Evolutionary conservation across 1,140 invertebrate species (phyloP), one percentile per base, ranked within the genome.

Genomic region (Anastrepha obliqua): DNA sequence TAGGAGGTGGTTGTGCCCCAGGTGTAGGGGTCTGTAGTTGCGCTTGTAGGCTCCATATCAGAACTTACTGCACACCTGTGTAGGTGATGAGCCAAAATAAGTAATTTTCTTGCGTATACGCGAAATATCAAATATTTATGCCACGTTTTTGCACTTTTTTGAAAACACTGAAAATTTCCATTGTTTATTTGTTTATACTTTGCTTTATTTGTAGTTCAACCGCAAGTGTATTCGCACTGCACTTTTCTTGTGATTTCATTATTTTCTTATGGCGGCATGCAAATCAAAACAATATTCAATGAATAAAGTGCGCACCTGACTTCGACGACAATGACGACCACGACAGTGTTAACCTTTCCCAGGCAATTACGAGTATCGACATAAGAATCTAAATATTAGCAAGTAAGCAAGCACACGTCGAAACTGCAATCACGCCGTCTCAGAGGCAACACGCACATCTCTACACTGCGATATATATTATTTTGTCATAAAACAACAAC

Each of bases 1-100:
- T 90, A 81, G 7, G 91, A 44, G 39, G 78, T 90, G 1, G 90
- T 58, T 17, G 88, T 85, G 0, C 85, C 88, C 13, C 91, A 15
- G 2, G 90, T 90, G 7, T 89, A 88, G 2, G 92, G 29, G 0
- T 89, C 87, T 15, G 0, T 1, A 3, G 44, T 42, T 1, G 15
- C 3, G 2, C 17, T 15, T 47, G 67, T 42, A 15, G 67, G 15
- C 39, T 39, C 67, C 67, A 74, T 74, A 9, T 4, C 42, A 17
- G 15, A 42, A 4, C 15, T 15, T 42, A 39, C 29, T 55, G 51
- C 51, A 55, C 6, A 55, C 51, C 29, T 6, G 11, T 55, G 51
- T 11, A 55, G 11, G 67, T 39, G 4, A 13, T 47, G 13, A 17
- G 42, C 42, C 11, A 17, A 44, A 44, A 74, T 74, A 13, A 7